A percentile compares a stretch with the other conserved stretches of the same genome.
Conservation (phyloP, 2,888 invertebrate genomes). For the Lacanobia oleracea region DNA sequence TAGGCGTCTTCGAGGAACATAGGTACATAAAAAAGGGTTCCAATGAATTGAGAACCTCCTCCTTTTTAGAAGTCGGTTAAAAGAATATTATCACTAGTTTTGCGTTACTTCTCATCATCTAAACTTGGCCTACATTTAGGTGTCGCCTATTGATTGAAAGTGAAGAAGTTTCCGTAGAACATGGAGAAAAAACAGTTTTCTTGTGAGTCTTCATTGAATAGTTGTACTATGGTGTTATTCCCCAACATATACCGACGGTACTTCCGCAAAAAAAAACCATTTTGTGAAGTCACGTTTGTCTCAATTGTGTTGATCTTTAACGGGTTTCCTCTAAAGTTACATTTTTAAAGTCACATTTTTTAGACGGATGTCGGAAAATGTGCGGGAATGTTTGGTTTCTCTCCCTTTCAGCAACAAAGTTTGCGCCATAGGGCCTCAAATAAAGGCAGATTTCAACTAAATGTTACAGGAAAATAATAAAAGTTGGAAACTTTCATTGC, state of each 20-base stretch:
- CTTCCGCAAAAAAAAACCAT: neutral
- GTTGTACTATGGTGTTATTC: neutral
- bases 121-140: no score
- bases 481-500: neutral
- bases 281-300: conserved; percentile 5
- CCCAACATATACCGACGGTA: neutral
- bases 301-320: neutral
- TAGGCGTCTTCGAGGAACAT: no score
- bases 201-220: no score
- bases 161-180: neutral
- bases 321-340: neutral
- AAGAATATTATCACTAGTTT: no score
- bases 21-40: no score
- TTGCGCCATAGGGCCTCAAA: neutral
- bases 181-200: neutral
- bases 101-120: no score
- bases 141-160: no score
- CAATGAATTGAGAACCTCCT: no score
- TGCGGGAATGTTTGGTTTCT: neutral
- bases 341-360: conserved; percentile 24
- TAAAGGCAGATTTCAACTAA: neutral
- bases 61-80: no score
- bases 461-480: neutral
- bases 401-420: neutral
- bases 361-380: neutral